Conservation (phyloP, 2,888 invertebrate species). For the Acleris cristana region DNA sequence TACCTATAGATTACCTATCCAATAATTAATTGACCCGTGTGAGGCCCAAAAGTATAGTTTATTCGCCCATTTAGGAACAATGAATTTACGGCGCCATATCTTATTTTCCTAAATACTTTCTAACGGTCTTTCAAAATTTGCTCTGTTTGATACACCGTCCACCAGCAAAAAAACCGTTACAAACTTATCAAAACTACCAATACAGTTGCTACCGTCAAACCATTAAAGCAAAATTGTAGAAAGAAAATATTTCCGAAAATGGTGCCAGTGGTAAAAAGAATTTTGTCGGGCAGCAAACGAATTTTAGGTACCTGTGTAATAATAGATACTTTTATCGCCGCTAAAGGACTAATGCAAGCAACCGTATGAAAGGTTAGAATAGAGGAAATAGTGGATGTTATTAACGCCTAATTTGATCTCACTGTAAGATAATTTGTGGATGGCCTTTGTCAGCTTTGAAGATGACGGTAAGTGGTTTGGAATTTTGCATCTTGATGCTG, state of each 20-base stretch:
- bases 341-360: neutral
- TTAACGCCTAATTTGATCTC: slow-evolving; percentile 10
- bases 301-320: neutral
- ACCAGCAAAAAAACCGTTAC: too few relatives aligned
- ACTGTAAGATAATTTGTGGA: slow-evolving; percentile 10
- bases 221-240: neutral
- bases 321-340: neutral
- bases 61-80: too few relatives aligned
- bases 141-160: too few relatives aligned
- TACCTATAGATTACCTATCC: too few relatives aligned
- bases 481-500: slow-evolving; percentile 12
- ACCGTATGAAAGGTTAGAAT: neutral
- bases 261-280: neutral
- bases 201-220: neutral
- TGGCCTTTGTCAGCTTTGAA: slow-evolving; percentile 4
- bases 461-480: neutral
- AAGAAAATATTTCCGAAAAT: neutral
- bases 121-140: too few relatives aligned
- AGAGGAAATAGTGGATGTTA: neutral
- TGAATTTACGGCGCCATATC: too few relatives aligned
- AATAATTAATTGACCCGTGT: too few relatives aligned
- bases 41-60: too few relatives aligned
- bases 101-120: too few relatives aligned
- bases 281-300: neutral
- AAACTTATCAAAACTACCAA: too few relatives aligned